phyloP scores from a whole-genome alignment of 2,797 vertebrate genomes.

The Sebastiscus tertius region DNA sequence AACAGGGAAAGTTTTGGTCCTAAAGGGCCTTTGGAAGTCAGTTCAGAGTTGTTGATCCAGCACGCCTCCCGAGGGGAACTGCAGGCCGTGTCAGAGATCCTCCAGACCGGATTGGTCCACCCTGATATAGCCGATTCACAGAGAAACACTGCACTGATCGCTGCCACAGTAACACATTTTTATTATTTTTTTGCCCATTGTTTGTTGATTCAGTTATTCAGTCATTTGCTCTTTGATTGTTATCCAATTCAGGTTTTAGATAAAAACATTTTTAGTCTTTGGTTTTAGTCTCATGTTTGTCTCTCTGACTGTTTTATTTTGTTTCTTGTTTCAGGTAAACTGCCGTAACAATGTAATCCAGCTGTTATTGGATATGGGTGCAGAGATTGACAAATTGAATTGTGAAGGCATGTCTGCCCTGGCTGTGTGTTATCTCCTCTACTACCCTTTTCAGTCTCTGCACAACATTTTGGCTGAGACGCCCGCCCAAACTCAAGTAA shows the following conservation, averaged over 20 bases:
- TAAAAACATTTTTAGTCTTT: not conserved
- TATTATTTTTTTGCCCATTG: not conserved
- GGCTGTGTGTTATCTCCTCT: conserved; percentile 83
- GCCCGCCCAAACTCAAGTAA: conserved; percentile 46
- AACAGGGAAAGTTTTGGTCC: conserved; percentile 76
- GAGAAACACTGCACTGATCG: conserved; percentile 85
- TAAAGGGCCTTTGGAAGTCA: conserved; percentile 82
- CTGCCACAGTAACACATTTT: conserved; percentile 82
- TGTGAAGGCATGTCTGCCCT: conserved; percentile 87
- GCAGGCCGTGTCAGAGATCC: conserved; percentile 66
- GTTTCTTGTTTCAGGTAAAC: conserved; percentile 76
- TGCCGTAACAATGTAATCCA: conserved; percentile 81
- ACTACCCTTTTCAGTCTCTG: conserved; percentile 83
- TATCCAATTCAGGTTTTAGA: not conserved
- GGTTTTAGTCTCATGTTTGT: not conserved
- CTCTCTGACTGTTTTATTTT: not conserved
- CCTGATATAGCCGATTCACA: conserved; percentile 84
- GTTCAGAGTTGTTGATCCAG: conserved; percentile 80
- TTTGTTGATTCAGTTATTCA: not conserved
- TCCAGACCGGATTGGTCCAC: conserved; percentile 73
- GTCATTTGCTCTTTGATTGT: not conserved
- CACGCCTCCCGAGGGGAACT: conserved; percentile 78
- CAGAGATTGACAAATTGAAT: conserved; percentile 86
- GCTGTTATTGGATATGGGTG: conserved; percentile 87
- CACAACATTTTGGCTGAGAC: conserved; percentile 56